Percentiles rank a stretch among this genome's conserved stretches.
Evolutionary conservation across 2,113 vertebrate genomes (phyloP).

Genomic region (Sturnus vulgaris): DNA sequence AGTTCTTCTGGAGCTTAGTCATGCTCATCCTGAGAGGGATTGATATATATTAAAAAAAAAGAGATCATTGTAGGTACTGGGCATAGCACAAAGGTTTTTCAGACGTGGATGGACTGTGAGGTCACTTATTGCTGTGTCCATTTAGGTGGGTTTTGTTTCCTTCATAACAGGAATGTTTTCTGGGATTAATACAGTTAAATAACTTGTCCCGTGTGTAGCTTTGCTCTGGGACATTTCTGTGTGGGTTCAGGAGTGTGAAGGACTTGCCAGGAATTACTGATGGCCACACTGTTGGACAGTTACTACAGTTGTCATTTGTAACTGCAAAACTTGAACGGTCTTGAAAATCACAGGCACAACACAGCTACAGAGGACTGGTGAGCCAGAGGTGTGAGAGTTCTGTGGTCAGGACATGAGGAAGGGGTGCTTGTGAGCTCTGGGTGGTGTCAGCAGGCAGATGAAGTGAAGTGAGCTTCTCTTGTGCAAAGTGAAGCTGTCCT

Average conservation of each 20-base stretch:
- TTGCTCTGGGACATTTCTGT: neutral
- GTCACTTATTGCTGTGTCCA: neutral
- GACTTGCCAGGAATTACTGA: neutral
- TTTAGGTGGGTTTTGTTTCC: neutral
- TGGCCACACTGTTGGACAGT: accelerated
- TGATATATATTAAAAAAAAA: too few species aligned
- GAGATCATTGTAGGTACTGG: neutral
- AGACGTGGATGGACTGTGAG: accelerated
- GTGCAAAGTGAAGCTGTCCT: neutral
- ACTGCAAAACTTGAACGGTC: neutral
- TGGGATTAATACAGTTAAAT: neutral
- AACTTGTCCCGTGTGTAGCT: neutral
- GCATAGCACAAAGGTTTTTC: neutral
- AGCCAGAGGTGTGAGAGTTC: neutral
- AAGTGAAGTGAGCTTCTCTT: neutral
- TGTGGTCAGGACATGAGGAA: accelerated
- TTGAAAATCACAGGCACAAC: accelerated
- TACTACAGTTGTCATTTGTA: neutral
- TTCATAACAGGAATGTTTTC: neutral
- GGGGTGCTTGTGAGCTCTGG: neutral
- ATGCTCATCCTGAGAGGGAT: neutral
- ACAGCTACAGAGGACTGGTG: neutral
- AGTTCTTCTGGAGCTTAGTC: neutral
- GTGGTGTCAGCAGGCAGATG: neutral
- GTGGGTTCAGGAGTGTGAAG: neutral